Base-by-base conservation (phyloP, 2,113 vertebrate genomes). In the Calypte anna region DNA sequence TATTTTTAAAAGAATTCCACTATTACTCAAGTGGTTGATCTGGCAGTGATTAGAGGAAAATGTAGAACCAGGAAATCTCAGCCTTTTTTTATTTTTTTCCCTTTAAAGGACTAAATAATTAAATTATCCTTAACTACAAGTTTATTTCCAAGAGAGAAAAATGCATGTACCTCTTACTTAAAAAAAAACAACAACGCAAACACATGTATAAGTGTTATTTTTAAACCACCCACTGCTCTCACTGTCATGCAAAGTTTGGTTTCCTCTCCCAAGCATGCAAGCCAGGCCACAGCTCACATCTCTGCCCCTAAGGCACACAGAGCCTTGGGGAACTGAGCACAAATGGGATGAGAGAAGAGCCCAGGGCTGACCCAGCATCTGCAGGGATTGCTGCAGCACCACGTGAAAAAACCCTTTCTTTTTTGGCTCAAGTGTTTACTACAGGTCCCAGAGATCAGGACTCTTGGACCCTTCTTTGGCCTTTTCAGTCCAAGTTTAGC, bases 121-220 rank as follows among this genome's bases (percentile, higher is more conserved):
- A 84, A 54, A 38, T 53, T 59, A 13, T 14, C 44, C 28, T 68
- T 46, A 85, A 67, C 17, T 28, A 8, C 51, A 93, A 58, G 33
- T 61, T 74, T 59, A 55, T 59, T 90, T 82, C 54, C 62, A 78
- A 82, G 22, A 36, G 9, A 80, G 74, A 81, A 94, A 86, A 82
- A 31, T 21, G 25, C 28, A 63, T 9, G 7, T 53, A 76, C 15
- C 79, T 57, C 44, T 55, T 53, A 58, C 87, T 36, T 9, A n/a
- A 68, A 31, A 76, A 79, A 15, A 9, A 40, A 28, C 8, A 40
- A 40, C 12, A 40, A 40, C 46, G 16, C 48, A 69, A 14, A 62
- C 5, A 14, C 7, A 31, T 9, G 12, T 8, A 27, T 9, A 12
- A 6, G 50, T 53, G 12, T 18, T 43, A 69, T 89, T 84, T 82